Conservation (phyloP, 2,797 vertebrate species). For the Capromys pilorides region DNA sequence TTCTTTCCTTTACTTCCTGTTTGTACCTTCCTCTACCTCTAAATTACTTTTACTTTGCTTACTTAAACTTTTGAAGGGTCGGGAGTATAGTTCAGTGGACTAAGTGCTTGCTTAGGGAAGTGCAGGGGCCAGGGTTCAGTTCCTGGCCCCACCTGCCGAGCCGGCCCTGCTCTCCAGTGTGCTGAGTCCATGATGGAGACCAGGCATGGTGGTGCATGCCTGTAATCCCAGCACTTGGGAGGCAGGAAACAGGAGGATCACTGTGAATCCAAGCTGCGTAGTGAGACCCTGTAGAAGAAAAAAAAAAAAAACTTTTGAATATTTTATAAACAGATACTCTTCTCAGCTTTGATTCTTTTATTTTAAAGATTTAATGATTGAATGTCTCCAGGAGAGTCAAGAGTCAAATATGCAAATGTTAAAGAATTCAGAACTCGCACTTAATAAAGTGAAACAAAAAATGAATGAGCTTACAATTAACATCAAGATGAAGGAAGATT, state of each 20-base stretch:
- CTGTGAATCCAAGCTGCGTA: too few relatives aligned
- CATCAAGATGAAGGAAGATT: conserved; percentile 92
- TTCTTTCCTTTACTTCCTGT: background rate
- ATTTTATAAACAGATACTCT: conserved; percentile 23
- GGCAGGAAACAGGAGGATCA: too few relatives aligned
- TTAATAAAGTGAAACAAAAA: conserved; percentile 86
- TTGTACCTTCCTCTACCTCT: background rate
- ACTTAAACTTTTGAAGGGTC: conserved; percentile 47
- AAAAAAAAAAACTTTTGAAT: conserved; percentile 50
- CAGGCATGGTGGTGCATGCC: too few relatives aligned
- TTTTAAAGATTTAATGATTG: conserved; percentile 84
- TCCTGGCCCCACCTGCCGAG: too few relatives aligned
- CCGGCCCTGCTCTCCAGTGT: too few relatives aligned
- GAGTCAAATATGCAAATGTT: conserved; percentile 83
- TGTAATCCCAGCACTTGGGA: too few relatives aligned
- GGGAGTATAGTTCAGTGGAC: too few relatives aligned
- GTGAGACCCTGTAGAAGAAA: too few relatives aligned
- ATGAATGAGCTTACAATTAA: conserved; percentile 91
- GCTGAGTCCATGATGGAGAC: too few relatives aligned
- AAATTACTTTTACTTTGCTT: conserved; percentile 38
- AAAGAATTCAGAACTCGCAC: conserved; percentile 85
- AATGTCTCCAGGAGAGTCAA: conserved; percentile 84
- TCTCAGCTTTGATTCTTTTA: conserved; percentile 57
- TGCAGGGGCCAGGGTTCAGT: too few relatives aligned
- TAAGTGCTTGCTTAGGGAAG: too few relatives aligned